A percentile compares a stretch with the other conserved stretches of the same genome.
These are phyloP conservation scores for Actinopyga echinites DNA, from an alignment of 53 echinoderm and acorn worm species.

Conservation along the genomic window DNA sequence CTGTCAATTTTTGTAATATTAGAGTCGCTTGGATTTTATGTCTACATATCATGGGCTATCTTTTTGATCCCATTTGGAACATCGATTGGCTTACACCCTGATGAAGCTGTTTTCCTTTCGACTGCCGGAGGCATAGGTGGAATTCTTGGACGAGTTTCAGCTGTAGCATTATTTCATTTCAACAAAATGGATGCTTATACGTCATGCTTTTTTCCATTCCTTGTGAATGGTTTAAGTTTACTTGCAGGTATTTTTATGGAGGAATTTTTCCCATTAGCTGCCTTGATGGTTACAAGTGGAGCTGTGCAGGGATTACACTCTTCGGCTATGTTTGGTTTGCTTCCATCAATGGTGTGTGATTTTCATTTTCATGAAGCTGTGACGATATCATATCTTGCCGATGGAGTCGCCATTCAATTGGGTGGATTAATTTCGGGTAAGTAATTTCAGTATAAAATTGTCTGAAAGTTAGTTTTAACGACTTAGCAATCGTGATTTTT, in stretches of 20 bases:
- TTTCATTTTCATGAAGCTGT: not conserved
- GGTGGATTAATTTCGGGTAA: not conserved
- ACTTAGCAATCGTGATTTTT: too few relatives aligned
- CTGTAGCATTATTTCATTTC: not conserved
- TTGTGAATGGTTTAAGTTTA: not conserved
- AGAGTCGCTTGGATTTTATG: not conserved
- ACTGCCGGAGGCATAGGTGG: constrained; percentile 11
- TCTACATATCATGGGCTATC: not conserved
- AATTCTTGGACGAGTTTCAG: not conserved
- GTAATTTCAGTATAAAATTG: not conserved
- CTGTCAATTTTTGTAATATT: not conserved
- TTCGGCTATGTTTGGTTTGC: not conserved
- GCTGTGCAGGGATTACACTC: not conserved
- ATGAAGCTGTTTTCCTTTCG: not conserved
- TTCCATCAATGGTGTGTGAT: not conserved
- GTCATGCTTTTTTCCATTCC: not conserved
- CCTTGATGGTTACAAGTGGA: not conserved
- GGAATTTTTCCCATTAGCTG: not conserved
- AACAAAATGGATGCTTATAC: not conserved
- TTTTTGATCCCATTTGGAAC: not conserved
- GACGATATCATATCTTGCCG: not conserved
- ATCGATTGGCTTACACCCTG: not conserved
- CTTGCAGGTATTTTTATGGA: not conserved
- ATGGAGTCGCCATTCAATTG: not conserved
- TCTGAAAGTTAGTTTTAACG: too few relatives aligned